These are phyloP conservation scores for Lobophora halterata DNA, from an alignment of 2,888 invertebrate genomes.

Conservation along the genomic window DNA sequence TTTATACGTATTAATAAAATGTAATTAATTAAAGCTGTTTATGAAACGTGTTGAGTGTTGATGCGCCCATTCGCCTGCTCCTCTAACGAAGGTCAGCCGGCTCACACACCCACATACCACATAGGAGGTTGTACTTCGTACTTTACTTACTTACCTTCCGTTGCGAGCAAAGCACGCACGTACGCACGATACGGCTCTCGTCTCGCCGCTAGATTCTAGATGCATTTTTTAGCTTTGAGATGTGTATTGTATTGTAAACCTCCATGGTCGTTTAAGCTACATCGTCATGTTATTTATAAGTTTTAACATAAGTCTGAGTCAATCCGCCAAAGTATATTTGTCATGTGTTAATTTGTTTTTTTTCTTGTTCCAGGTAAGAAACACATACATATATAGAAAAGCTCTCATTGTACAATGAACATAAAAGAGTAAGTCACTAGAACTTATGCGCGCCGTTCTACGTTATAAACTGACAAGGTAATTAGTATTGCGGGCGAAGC, in stretches of 20 bases:
- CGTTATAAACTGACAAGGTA: too few species aligned
- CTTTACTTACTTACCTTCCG: conserved; percentile 46
- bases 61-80: conserved; percentile 65
- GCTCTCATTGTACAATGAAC: too few species aligned
- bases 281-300: not conserved
- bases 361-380: conserved; percentile 53
- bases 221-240: conserved; percentile 15
- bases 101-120: conserved; percentile 58
- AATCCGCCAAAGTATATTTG: not conserved
- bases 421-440: too few species aligned
- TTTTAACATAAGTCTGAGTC: too few species aligned
- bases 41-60: conserved; percentile 55
- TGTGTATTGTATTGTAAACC: conserved; percentile 10
- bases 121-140: too few species aligned
- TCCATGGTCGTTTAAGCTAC: not conserved
- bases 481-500: too few species aligned
- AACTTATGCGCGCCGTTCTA: too few species aligned
- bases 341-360: not conserved
- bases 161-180: conserved; percentile 29
- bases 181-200: too few species aligned
- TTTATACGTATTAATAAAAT: conserved; percentile 43
- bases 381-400: too few species aligned
- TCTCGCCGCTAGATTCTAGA: too few species aligned
- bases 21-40: conserved; percentile 49
- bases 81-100: conserved; percentile 64